Evolutionary conservation across 2,888 invertebrate genomes (phyloP), one percentile per base, ranked within the genome.

Genomic region (Ochropacha duplaris): DNA sequence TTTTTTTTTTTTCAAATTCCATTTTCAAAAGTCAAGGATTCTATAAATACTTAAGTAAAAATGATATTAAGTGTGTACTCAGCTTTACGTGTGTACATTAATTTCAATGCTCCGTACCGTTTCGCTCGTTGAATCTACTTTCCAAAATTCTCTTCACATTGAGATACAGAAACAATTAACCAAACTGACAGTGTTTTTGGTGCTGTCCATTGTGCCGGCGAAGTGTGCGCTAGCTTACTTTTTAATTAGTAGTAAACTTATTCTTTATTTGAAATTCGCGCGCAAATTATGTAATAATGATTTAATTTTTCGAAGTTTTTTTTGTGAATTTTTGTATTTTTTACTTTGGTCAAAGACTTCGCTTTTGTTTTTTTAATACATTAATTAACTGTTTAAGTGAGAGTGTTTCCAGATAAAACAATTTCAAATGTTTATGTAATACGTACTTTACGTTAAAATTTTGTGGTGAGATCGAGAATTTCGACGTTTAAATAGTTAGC

Each of bases 111-210:
- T 72, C 76, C 72, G 76, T 78, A 77, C 71, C 85, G 91, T 90
- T 79, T 82, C 88, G 89, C 82, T 87, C 61, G 71, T 62, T 86
- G 84, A 72, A 64, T 78, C 76, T 76, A 90, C 90, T 91, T 92
- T 91, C 91, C 84, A 92, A 92, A 92, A 89, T 83, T 80, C 84
- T 83, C 84, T 78, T 76, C 78, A 66, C 76, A 69, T 70, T 69
- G 79, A 74, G 78, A 76, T 75, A 71, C 76, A 65, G 63, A 68
- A 70, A 76, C 79, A 80, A 81, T 78, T 76, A 72, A 68, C 54
- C 61, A 52, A 52, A 72, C 72, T 65, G 69, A 68, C 79, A 84
- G 84, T 86, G 68, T 73, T 78, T 81, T 79, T 72, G 66, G 64
- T 49, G 72, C 69, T 70, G 63, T 71, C 70, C 57, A 44, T 63